Base-by-base conservation (phyloP, 2,888 invertebrate genomes). In the Eilema depressum region DNA sequence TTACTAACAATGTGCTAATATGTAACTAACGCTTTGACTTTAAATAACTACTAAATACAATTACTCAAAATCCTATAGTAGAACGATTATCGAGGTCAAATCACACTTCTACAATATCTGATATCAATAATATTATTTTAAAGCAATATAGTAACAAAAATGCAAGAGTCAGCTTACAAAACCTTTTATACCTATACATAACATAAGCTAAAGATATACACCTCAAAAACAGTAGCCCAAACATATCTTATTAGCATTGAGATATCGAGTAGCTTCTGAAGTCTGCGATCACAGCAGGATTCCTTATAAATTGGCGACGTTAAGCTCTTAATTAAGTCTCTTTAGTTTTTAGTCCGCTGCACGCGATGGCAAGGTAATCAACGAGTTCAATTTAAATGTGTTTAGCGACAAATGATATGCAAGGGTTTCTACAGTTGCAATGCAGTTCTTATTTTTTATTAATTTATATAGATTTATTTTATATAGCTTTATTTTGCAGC, bases 261-360 rank as follows among this genome's bases (percentile, higher is more conserved):
- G 82, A 74, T 71, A 75, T 90, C 91, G 87, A 87, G 87, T 89
- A 89, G 89, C 85, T 85, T 89, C 87, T 84, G 83, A 87, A 85
- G 82, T 90, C 92, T 90, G 75, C 77, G 83, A 83, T 81, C 91
- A 89, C 91, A 89, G 89, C 88, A 84, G 80, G 88, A 89, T 92
- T 90, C 89, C 90, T 91, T 89, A 87, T 92, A 93, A 95, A 94
- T 94, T 94, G 93, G 91, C 92, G 83, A 91, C 91, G 92, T 91
- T 93, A 89, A 90, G 88, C 86, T 91, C 91, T 93, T 94, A 94
- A 95, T 95, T 95, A 95, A 94, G 93, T 89, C 91, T 81, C 88
- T 89, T 88, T 88, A 91, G 92, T 95, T 94, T 94, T 94, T 93
- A 93, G 91, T 85, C 83, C 80, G 82, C 82, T 85, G 63, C 72